Percentiles rank a stretch among this genome's conserved stretches.
Evolutionary conservation across 2,797 vertebrate species (phyloP).

Genomic region (Enteromius trimaculatus): DNA sequence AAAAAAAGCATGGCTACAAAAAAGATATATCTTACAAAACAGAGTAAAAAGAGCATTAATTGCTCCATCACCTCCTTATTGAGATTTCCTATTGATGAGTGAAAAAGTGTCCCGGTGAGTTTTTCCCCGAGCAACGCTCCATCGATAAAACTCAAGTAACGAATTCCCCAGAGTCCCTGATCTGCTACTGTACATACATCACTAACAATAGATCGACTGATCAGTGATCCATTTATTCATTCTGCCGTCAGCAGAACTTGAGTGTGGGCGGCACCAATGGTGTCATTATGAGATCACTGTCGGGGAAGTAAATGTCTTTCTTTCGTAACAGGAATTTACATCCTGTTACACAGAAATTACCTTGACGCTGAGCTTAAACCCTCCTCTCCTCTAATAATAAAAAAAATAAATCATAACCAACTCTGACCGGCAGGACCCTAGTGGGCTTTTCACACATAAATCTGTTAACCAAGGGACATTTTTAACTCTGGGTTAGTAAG

Average conservation of each 20-base stretch:
- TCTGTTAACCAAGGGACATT: not conserved
- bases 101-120: not conserved
- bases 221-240: conserved; percentile 12
- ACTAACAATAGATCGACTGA: conserved; percentile 47
- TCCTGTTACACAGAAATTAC: conserved; percentile 17
- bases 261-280: conserved; percentile 8
- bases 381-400: conserved; percentile 59
- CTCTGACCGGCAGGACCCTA: conserved; percentile 72
- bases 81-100: not conserved
- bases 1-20: conserved; percentile 20
- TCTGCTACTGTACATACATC: conserved; percentile 47
- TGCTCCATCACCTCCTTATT: not conserved
- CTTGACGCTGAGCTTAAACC: conserved; percentile 29
- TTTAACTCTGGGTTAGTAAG: conserved; percentile 12
- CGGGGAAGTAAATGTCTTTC: conserved; percentile 19
- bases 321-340: not conserved
- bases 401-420: conserved; percentile 61
- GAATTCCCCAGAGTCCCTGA: conserved; percentile 56
- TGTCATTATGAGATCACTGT: conserved; percentile 14
- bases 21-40: conserved; percentile 7
- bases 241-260: conserved; percentile 4
- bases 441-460: conserved; percentile 1
- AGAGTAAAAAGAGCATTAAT: conserved; percentile 18
- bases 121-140: conserved; percentile 30
- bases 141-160: conserved; percentile 60